These are phyloP conservation scores for Sericinus montela DNA, from an alignment of 2,888 invertebrate species.

Conservation along the genomic window DNA sequence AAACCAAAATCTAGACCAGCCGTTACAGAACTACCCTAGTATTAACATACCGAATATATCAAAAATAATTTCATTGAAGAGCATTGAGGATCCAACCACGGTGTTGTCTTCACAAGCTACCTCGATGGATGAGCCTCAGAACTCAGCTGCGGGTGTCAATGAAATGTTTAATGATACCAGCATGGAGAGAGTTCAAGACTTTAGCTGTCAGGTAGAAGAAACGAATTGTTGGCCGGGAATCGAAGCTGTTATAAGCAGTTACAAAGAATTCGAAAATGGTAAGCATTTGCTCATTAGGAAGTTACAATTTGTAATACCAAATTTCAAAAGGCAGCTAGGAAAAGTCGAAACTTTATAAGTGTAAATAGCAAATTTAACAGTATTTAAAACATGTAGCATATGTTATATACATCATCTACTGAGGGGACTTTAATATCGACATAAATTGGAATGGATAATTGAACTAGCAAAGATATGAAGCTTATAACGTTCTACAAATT, in stretches of 20 bases:
- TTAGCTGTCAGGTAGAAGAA: conserved; percentile 45
- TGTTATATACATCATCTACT: too few species aligned
- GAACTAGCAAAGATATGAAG: too few species aligned
- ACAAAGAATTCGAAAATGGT: conserved; percentile 77
- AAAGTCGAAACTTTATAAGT: too few species aligned
- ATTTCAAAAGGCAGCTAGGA: too few species aligned
- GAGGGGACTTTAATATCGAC: too few species aligned
- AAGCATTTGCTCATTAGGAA: conserved; percentile 21
- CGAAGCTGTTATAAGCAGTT: conserved; percentile 68
- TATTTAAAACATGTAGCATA: too few species aligned
- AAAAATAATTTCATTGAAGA: conserved; percentile 60
- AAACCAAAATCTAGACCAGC: conserved; percentile 26
- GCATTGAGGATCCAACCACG: conserved; percentile 36
- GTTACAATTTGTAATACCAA: too few species aligned
- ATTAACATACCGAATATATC: conserved; percentile 65
- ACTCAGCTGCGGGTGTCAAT: conserved; percentile 48
- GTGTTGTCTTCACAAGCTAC: conserved; percentile 49
- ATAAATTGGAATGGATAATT: too few species aligned
- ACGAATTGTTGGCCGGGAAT: conserved; percentile 67
- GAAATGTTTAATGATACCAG: conserved; percentile 32
- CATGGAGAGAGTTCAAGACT: conserved; percentile 33
- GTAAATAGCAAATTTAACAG: too few species aligned
- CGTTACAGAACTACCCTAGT: conserved; percentile 40
- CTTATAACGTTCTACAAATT: too few species aligned
- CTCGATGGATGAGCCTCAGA: conserved; percentile 66